Conservation (phyloP, 2,113 vertebrate genomes). For the Gasterosteus nipponicus region DNA sequence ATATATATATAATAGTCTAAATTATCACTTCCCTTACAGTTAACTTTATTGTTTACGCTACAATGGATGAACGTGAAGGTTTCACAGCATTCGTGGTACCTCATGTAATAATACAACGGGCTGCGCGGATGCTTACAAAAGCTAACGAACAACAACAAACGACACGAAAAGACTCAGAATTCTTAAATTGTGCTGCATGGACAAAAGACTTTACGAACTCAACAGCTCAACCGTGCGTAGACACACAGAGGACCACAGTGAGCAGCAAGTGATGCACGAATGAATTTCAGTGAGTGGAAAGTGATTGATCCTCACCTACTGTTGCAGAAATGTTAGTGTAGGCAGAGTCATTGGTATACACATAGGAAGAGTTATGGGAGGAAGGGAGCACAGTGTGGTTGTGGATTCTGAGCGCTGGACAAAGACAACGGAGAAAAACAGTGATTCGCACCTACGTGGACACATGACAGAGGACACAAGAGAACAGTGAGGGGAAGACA, state of each 20-base stretch:
- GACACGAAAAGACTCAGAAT: background rate
- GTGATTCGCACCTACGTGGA: conserved; percentile 75
- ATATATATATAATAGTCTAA: background rate
- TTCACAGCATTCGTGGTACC: conserved; percentile 12
- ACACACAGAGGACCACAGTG: conserved; percentile 31
- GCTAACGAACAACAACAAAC: conserved; percentile 1
- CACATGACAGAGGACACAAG: conserved; percentile 57
- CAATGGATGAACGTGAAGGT: background rate
- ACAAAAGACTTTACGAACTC: conserved; percentile 10
- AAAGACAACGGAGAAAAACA: conserved; percentile 68
- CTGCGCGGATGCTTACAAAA: background rate
- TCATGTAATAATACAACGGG: background rate
- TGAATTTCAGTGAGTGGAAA: conserved; percentile 25
- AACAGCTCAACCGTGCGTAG: conserved; percentile 20
- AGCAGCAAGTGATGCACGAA: conserved; percentile 46
- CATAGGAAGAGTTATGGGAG: conserved; percentile 95
- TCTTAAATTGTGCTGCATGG: background rate
- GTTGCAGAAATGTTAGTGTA: conserved; percentile 98
- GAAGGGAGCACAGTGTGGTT: conserved; percentile 96
- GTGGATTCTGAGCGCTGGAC: conserved; percentile 93
- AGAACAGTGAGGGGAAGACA: conserved; percentile 65
- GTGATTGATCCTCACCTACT: conserved; percentile 91
- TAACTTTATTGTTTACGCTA: background rate
- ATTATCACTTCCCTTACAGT: background rate
- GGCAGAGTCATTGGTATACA: conserved; percentile 97